Evolutionary conservation across 2,113 vertebrate genomes (phyloP).

Genomic region (Chloropsis cyanopogon): DNA sequence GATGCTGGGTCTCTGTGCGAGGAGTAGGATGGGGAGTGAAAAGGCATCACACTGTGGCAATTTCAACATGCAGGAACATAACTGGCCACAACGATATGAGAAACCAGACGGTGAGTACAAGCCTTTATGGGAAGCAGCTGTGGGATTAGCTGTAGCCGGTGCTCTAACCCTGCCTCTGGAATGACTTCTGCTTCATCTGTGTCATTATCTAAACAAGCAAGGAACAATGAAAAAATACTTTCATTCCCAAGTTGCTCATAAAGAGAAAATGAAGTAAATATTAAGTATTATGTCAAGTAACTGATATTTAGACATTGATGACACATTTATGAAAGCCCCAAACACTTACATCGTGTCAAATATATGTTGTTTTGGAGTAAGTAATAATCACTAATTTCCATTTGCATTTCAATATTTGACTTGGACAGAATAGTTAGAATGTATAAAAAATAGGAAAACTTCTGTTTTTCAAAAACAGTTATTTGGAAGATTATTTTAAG

Average conservation of each 20-base stretch:
- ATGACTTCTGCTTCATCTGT: neutral
- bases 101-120: neutral
- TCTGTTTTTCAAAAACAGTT: neutral
- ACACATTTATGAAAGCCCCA: neutral
- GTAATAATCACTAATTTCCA: neutral
- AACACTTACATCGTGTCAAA: neutral
- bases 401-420: constrained; percentile 6
- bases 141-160: neutral
- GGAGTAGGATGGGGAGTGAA: neutral
- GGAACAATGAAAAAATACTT: neutral
- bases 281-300: neutral
- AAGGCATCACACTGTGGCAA: neutral
- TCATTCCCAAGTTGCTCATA: neutral
- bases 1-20: neutral
- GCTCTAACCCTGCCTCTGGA: neutral
- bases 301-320: neutral
- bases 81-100: neutral
- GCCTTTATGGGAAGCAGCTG: neutral
- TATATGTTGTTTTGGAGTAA: neutral
- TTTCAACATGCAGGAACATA: neutral
- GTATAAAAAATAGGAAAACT: neutral
- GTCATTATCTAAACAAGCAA: neutral
- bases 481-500: neutral
- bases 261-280: neutral
- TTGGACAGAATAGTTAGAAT: neutral